Percentiles rank a stretch among this genome's conserved stretches.
phyloP scores from a whole-genome alignment of 2,113 vertebrate species.

The Meles meles region DNA sequence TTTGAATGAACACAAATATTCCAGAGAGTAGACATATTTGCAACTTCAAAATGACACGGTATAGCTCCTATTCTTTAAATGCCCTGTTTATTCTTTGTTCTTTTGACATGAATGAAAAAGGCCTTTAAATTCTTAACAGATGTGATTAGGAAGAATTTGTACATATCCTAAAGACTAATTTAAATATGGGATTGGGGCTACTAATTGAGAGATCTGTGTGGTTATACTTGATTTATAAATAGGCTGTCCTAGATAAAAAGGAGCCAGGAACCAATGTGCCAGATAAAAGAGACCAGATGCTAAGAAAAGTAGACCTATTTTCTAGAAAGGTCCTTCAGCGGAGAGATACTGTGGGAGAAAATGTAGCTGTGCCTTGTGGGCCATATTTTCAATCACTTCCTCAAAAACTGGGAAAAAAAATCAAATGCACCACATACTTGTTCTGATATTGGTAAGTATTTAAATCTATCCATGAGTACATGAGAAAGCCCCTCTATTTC shows the following conservation, averaged over 20 bases:
- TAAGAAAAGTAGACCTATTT: conserved; percentile 55
- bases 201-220: conserved; percentile 51
- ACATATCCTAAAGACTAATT: conserved; percentile 42
- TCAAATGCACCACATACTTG: neutral
- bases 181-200: conserved; percentile 37
- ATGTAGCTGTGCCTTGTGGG: neutral
- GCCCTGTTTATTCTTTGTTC: conserved; percentile 45
- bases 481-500: conserved; percentile 30
- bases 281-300: conserved; percentile 74
- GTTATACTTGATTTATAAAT: conserved; percentile 68
- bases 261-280: conserved; percentile 68
- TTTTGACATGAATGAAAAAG: conserved; percentile 36
- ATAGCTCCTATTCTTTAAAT: neutral
- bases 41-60: neutral
- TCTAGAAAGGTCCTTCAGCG: conserved; percentile 30
- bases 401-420: conserved; percentile 13
- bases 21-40: neutral
- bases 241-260: conserved; percentile 70
- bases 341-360: neutral
- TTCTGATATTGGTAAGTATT: neutral
- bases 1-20: neutral
- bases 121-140: conserved; percentile 28
- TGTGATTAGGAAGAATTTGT: conserved; percentile 31
- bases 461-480: conserved; percentile 22
- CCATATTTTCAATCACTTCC: conserved; percentile 6